These are phyloP conservation scores for Trypoxylus dichotomus DNA, from an alignment of 1,140 invertebrate genomes.

Conservation along the genomic window DNA sequence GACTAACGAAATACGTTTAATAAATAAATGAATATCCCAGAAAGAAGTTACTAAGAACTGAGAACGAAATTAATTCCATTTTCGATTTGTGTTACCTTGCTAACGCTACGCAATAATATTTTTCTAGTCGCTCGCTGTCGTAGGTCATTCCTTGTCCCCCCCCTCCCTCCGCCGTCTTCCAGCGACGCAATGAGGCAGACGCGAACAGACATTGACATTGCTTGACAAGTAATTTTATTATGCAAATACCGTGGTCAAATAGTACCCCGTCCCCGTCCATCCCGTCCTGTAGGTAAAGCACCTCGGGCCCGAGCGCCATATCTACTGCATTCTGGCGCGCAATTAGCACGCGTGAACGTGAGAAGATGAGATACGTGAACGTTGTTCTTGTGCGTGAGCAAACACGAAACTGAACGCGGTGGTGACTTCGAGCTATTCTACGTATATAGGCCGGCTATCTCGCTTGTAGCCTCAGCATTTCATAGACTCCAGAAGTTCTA, in stretches of 20 bases:
- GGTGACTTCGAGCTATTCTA: neutral
- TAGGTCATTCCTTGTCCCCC: neutral
- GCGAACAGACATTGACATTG: constrained; percentile 28
- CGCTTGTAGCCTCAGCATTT: neutral
- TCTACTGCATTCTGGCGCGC: constrained; percentile 23
- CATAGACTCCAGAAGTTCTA: neutral
- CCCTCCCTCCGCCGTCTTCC: no score
- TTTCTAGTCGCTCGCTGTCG: neutral
- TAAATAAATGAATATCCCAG: no score
- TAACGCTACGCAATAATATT: neutral
- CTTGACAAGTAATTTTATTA: constrained; percentile 29
- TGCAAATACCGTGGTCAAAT: constrained; percentile 28
- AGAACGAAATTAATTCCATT: neutral
- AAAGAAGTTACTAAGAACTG: neutral
- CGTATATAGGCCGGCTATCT: neutral
- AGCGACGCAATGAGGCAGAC: neutral
- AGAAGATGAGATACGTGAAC: constrained; percentile 27
- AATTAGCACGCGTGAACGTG: constrained; percentile 34
- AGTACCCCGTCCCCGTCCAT: neutral
- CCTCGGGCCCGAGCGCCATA: neutral
- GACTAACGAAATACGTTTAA: no score
- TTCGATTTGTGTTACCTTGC: neutral
- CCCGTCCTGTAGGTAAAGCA: constrained; percentile 24
- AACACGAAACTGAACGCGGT: neutral
- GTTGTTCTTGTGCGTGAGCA: constrained; percentile 27